Conservation (phyloP, 1,140 invertebrate genomes). For the Aphelenchoides fujianensis region DNA sequence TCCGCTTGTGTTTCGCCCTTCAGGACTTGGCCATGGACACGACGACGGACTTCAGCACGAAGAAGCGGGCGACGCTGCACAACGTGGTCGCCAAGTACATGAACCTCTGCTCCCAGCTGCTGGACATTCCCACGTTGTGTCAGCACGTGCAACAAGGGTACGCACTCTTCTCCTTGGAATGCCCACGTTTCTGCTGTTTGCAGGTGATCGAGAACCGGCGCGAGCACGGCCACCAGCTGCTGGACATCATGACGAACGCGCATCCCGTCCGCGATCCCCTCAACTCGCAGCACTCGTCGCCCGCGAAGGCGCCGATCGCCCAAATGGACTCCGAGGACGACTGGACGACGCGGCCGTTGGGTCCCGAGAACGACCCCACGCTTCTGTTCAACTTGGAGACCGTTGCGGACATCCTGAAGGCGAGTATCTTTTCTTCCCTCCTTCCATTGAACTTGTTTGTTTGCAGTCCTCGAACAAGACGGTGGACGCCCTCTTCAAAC, state of each 20-base stretch:
- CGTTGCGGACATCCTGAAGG: slow-evolving; percentile 46
- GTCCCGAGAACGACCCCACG: slow-evolving; percentile 30
- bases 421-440: slow-evolving; percentile 16
- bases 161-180: slow-evolving; percentile 10
- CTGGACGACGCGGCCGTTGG: slow-evolving; percentile 29
- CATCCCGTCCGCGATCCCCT: slow-evolving; percentile 15
- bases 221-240: slow-evolving; percentile 33
- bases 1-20: slow-evolving; percentile 55
- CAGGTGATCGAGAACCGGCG: slow-evolving; percentile 45
- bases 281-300: not conserved
- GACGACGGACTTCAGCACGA: slow-evolving; percentile 9
- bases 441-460: slow-evolving; percentile 13
- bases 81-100: slow-evolving; percentile 60
- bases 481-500: slow-evolving; percentile 18
- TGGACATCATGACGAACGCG: slow-evolving; percentile 34
- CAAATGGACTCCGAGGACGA: slow-evolving; percentile 54
- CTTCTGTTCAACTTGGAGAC: slow-evolving; percentile 38
- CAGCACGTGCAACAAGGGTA: slow-evolving; percentile 47
- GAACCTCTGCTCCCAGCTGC: slow-evolving; percentile 55
- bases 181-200: not conserved
- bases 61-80: slow-evolving; percentile 48
- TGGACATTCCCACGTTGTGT: slow-evolving; percentile 57
- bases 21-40: slow-evolving; percentile 50
- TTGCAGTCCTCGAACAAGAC: slow-evolving; percentile 48
- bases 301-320: slow-evolving; percentile 44